phyloP scores from a whole-genome alignment of 2,113 vertebrate species.

The Echinops telfairi region DNA sequence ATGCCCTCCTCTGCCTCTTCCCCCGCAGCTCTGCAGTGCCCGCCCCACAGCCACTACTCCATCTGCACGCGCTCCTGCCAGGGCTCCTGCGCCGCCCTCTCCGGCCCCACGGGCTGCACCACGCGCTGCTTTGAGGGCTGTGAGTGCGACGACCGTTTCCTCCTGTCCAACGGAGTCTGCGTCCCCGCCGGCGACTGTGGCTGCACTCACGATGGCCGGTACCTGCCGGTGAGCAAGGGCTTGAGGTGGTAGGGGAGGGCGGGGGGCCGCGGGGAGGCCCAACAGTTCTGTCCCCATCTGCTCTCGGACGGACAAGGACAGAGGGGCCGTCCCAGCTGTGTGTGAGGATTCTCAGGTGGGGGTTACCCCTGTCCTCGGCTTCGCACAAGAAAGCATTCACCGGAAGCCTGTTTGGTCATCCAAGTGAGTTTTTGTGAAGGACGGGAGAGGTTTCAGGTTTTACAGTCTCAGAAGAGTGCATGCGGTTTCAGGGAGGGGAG shows the following conservation, averaged over 20 bases:
- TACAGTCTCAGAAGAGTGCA: too few relatives aligned
- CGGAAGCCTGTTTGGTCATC: too few relatives aligned
- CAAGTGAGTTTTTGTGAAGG: too few relatives aligned
- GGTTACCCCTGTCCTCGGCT: too few relatives aligned
- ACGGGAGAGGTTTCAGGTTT: too few relatives aligned
- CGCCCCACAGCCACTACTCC: conserved; percentile 83
- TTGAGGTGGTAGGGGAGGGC: conserved; percentile 14
- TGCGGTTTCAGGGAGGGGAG: too few relatives aligned
- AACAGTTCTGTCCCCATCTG: background rate
- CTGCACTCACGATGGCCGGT: conserved; percentile 72
- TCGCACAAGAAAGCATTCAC: too few relatives aligned
- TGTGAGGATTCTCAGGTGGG: background rate
- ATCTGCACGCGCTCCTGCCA: conserved; percentile 82
- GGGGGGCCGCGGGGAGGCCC: conserved; percentile 26
- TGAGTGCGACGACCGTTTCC: conserved; percentile 82
- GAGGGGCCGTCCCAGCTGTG: background rate
- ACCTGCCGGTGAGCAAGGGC: conserved; percentile 79
- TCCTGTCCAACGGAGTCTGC: conserved; percentile 82
- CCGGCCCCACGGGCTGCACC: conserved; percentile 61
- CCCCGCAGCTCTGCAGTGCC: conserved; percentile 84
- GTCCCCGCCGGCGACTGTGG: conserved; percentile 80
- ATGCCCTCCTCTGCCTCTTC: background rate
- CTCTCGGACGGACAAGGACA: background rate
- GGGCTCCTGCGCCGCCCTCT: conserved; percentile 79
- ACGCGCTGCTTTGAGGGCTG: conserved; percentile 84